A percentile compares a stretch with the other conserved stretches of the same genome.
Conservation (phyloP, 1,140 invertebrate species). For the Ostrea denselamellosa region DNA sequence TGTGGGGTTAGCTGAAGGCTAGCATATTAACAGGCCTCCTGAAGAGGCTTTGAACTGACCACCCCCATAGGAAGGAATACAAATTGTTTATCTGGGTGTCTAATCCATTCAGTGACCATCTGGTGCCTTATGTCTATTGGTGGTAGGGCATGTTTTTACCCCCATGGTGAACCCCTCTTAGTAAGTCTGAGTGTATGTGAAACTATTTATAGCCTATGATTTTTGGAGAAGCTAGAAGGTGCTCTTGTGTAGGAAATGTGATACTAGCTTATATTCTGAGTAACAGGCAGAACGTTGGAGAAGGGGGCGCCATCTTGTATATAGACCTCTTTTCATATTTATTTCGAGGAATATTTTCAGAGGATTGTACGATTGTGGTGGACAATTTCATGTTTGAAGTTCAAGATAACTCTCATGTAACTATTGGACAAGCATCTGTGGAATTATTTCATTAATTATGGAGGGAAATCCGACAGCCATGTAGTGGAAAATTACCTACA, state of each 20-base stretch:
- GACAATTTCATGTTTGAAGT: not conserved
- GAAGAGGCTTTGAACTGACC: not conserved
- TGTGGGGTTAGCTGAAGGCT: not conserved
- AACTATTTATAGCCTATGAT: conserved; percentile 18
- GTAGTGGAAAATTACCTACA: conserved; percentile 30
- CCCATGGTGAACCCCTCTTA: conserved; percentile 7
- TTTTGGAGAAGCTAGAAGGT: conserved; percentile 39
- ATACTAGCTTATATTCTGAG: conserved; percentile 35
- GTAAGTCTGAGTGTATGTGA: conserved; percentile 32
- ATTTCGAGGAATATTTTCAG: conserved; percentile 27
- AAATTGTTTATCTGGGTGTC: not conserved
- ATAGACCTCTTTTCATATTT: not conserved
- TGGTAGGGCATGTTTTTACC: not conserved
- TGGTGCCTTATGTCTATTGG: not conserved
- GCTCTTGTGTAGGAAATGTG: conserved; percentile 39
- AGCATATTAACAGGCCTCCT: not conserved
- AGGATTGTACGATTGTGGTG: not conserved
- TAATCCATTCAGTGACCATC: not conserved
- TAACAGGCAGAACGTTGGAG: conserved; percentile 21
- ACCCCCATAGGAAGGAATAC: not conserved
- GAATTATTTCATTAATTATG: conserved; percentile 19
- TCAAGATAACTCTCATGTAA: not conserved
- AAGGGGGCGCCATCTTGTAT: conserved; percentile 30
- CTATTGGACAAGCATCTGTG: not conserved
- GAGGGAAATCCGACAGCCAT: conserved; percentile 23